phyloP scores from a whole-genome alignment of 2,113 vertebrate species.

The Aythya baeri region DNA sequence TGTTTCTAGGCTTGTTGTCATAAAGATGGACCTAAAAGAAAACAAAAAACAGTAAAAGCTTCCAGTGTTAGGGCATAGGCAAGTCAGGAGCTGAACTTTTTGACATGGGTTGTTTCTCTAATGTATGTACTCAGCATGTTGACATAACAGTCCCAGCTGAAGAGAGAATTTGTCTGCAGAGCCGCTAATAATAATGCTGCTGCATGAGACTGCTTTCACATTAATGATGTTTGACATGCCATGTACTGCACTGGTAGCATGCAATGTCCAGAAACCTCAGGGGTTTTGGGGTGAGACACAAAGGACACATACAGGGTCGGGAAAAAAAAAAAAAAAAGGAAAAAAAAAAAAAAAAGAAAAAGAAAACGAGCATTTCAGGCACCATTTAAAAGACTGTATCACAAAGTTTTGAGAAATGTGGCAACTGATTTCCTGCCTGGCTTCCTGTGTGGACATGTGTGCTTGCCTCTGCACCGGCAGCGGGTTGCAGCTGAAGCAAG shows the following conservation, averaged over 20 bases:
- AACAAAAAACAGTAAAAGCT: not conserved
- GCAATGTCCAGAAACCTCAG: not conserved
- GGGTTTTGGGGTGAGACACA: not conserved
- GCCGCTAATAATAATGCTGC: not conserved
- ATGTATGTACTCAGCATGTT: accelerated
- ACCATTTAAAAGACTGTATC: not conserved
- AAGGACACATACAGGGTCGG: not conserved
- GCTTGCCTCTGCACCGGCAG: not conserved
- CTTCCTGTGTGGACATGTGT: not conserved
- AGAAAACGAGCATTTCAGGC: not conserved
- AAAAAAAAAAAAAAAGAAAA: not conserved
- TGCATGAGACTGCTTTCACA: not conserved
- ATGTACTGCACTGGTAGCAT: accelerated
- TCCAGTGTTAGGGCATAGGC: not conserved
- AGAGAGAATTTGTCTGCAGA: not conserved
- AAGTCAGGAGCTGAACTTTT: not conserved
- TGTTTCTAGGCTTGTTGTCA: not conserved
- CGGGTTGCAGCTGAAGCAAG: not conserved
- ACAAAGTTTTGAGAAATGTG: not conserved
- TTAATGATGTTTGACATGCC: not conserved
- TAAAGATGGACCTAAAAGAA: not conserved
- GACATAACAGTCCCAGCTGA: not conserved
- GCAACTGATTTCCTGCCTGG: not conserved
- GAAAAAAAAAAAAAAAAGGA: not conserved
- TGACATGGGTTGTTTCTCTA: not conserved